Evolutionary conservation across 2,797 vertebrate species (phyloP), one percentile per base, ranked within the genome.

Genomic region (Okamejei kenojei): DNA sequence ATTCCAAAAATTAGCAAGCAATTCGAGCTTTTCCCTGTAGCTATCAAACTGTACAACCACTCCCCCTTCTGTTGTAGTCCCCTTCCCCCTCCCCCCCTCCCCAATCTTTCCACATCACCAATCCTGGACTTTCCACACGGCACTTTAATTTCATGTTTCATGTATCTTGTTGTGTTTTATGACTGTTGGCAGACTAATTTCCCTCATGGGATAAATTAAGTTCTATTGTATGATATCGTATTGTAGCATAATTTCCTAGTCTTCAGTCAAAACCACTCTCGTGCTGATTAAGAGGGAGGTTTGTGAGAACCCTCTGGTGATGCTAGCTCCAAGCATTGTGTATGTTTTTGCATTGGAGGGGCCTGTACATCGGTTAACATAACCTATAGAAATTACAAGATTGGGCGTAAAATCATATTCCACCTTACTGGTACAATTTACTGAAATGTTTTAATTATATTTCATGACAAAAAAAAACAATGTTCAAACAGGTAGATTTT

Each of bases 381-480:
- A 61, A 88, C 6, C n/a, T 15, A 32, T 13, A 17, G 84, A 65
- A 65, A n/a, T 32, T 10, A 86, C 29, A 63, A 32, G 58, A 19
- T 32, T 88, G 29, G 7, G 13, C 19, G 5, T 63, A 29, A 13
- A 86, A 86, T 1, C n/a, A 17, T 88, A 61, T 88, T 88, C 61
- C 65, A 65, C 84, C 58, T 63, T 32, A 65, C 29, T 88, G 61
- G 1, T 32, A 7, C 7, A 63, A 29, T n/a, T 86, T 63, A n/a
- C 19, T 32, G 63, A 19, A 32, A 32, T 5, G 2, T 7, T n/a
- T 10, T 29, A 88, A 88, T 65, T 65, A 88, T 2, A 65, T 65
- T 88, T 88, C 15, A 88, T 88, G n/a, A 61, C 84, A 88, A 65
- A 86, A 63, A 86, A 88, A 3, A 61, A 29, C 81, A 88, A 88